Base-by-base conservation (phyloP, 53 echinoderm and acorn worm genomes). In the Echinometra lucunter region DNA sequence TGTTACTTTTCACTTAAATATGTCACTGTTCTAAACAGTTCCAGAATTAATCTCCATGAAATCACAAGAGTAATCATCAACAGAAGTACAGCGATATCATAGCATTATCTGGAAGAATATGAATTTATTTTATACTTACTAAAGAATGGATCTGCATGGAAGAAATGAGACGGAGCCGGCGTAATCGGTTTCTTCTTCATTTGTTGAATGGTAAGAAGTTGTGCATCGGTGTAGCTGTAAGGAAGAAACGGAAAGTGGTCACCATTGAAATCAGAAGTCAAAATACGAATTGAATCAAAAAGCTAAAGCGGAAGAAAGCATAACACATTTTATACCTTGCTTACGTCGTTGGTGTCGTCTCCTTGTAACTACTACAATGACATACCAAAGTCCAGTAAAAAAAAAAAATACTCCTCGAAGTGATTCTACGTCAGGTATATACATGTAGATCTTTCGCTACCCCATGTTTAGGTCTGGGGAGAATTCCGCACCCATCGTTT, bases 181-280 rank as follows among this genome's bases (percentile, higher is more conserved):
- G 55, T 58, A 2, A 96, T 35, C 15, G 99, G 98, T 58, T 99
- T 99, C 58, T 87, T 96, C 40, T 97, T 91, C 99, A 99, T 99
- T 53, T 98, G 97, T 25, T 96, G 47, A 74, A 98, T 99, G 27
- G 97, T 98, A 57, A 97, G 70, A 44, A 99, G 67, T 91, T 99
- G 99, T 19, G 99, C 98, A 92, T 99, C 97, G 60, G 99, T 97
- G 89, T 98, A 96, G 82, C 99, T 99, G 96, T 21, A 95, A 37
- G 37, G 21, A 9, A 13, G 53, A 53, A 53, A 53, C 53, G 3
- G 35, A 72, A 72, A 32, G 35, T 13, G 63, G 25, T 25, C 3
- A 63, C 6, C 63, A 63, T 63, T 19, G 25, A 21, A 25, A 25
- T 25, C 63, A 63, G 21, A 63, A 1, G 63, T 63, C 63, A 63